A percentile compares a stretch with the other conserved stretches of the same genome.
Evolutionary conservation across 1,140 invertebrate species (phyloP).

Genomic region (Tyrophagus putrescentiae): DNA sequence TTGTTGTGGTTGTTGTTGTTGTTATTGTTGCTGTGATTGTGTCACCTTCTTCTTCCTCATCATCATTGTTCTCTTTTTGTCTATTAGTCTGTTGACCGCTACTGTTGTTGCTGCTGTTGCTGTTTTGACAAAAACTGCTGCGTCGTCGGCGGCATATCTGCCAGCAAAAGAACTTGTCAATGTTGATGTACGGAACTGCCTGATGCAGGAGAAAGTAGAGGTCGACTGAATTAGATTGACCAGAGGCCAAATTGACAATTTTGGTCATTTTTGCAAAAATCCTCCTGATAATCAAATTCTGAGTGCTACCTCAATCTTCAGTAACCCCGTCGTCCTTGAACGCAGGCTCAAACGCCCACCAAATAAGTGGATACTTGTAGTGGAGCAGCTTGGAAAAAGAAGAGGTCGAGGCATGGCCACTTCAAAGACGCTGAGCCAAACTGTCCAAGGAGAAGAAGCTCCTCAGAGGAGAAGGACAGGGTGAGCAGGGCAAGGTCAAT

Average conservation of each 20-base stretch:
- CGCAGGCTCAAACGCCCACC: background rate
- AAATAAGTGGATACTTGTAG: background rate
- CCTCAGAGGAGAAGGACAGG: background rate
- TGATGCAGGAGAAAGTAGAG: slow-evolving; percentile 3
- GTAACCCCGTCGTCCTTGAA: background rate
- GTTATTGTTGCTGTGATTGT: background rate
- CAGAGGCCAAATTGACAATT: too few relatives aligned
- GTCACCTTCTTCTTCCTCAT: background rate
- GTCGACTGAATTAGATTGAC: background rate
- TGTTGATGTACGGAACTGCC: slow-evolving; percentile 10
- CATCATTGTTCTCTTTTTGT: too few relatives aligned
- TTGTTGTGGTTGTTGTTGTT: slow-evolving; percentile 18
- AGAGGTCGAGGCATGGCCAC: background rate
- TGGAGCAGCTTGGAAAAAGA: background rate
- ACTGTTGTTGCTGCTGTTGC: too few relatives aligned
- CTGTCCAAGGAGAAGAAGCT: background rate
- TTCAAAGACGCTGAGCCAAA: background rate
- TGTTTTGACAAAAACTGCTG: background rate
- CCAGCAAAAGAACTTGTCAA: slow-evolving; percentile 1
- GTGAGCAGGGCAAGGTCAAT: background rate
- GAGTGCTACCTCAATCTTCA: too few relatives aligned
- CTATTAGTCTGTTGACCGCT: too few relatives aligned
- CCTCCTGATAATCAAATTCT: too few relatives aligned
- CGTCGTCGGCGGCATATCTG: slow-evolving; percentile 27
- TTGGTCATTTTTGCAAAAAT: too few relatives aligned